Percentiles rank a stretch among this genome's conserved stretches.
These are phyloP conservation scores for Pemphigus obesinymphae DNA, from an alignment of 1,140 invertebrate genomes.

Conservation along the genomic window DNA sequence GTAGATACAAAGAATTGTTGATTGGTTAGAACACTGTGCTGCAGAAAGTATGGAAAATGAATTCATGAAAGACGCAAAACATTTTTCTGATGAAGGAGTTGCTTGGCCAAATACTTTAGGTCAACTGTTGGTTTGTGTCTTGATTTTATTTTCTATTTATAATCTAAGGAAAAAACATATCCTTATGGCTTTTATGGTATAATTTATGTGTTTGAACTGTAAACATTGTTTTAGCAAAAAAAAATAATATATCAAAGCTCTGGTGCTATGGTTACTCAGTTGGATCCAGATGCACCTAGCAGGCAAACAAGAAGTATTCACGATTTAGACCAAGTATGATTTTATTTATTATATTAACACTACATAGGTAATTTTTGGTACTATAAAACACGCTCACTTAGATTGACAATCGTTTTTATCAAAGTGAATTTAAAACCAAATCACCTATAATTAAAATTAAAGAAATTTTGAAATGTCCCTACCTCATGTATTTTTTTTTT, in stretches of 20 bases:
- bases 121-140: constrained; percentile 59
- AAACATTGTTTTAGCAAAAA: constrained; percentile 42
- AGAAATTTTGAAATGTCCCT: no score
- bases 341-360: background rate
- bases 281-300: constrained; percentile 90
- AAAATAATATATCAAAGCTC: constrained; percentile 57
- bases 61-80: constrained; percentile 60
- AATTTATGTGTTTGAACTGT: no score
- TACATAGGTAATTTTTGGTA: constrained; percentile 58
- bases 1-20: constrained; percentile 75
- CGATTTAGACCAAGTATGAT: constrained; percentile 69
- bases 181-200: no score
- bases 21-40: constrained; percentile 86
- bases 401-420: no score
- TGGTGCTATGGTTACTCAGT: constrained; percentile 62
- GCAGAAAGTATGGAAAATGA: constrained; percentile 59
- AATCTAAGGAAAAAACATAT: background rate
- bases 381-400: no score
- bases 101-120: constrained; percentile 87
- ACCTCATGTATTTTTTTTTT: no score
- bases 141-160: no score
- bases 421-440: no score
- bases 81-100: constrained; percentile 70
- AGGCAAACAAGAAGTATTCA: constrained; percentile 75
- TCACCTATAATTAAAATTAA: no score